Evolutionary conservation across 2,797 vertebrate genomes (phyloP), one percentile per base, ranked within the genome.

Genomic region (Oophaga sylvatica): DNA sequence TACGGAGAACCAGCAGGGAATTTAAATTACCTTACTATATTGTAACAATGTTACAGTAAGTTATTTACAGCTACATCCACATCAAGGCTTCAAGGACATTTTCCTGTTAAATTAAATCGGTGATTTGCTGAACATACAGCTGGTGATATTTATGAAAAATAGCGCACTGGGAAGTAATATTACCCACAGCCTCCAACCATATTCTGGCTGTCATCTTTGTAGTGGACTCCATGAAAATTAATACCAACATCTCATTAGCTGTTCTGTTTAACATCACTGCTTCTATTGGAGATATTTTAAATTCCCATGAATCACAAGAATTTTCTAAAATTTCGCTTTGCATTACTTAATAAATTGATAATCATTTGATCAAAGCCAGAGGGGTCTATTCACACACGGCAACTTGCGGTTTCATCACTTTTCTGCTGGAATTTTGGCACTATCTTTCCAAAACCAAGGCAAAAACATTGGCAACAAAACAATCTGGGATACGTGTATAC

Each of bases 31-130:
- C 31, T 80, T 86, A 19, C 20, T 84, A 62, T 73, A 84, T 84
- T 67, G 60, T 79, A 68, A 63, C 16, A 85, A 57, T 76, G 67
- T 80, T 84, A 53, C 48, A 53, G 48, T 11, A 84, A 26, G 48
- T 80, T 78, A 88, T 88, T 88, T 88, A 78, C 67, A 88, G 82
- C 77, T 80, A 80, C 29, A 41, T 80, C 65, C 29, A 75, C 67
- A 62, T 60, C 29, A 83, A 73, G 56, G 57, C 70, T 56, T 75
- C 77, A 88, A 84, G 87, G 87, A 88, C 77, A 85, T 56, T 80
- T 59, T 84, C 26, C 57, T 75, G n/a, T 57, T 80, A 79, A 80
- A 80, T 80, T 80, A 70, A 71, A 84, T 41, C 31, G 65, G 71
- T 80, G 57, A 29, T 75, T 80, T 80, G 80, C 70, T 73, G 29